Base-by-base conservation (phyloP, 2,113 vertebrate species). In the Malurus cyaneus region DNA sequence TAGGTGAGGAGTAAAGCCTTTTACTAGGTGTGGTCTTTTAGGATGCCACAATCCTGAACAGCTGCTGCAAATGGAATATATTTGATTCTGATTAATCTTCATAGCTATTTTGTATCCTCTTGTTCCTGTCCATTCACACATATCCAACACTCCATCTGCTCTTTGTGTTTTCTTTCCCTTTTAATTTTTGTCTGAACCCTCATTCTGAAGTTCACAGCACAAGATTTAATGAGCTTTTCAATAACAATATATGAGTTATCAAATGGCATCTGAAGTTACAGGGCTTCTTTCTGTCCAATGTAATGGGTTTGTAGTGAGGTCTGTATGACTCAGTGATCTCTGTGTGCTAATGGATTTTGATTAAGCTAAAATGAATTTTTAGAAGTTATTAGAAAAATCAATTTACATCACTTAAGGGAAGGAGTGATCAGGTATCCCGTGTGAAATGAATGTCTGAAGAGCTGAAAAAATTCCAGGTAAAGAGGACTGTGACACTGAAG, bases 41-140 rank as follows among this genome's bases (percentile, higher is more conserved):
- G 52, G 47, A 78, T 61, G 44, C 16, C 25, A n/a, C 17, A 21
- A 32, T 78, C 21, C 36, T 49, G 25, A 87, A 74, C 5, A 87
- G 50, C 41, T 77, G 21, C 44, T 88, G 52, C 21, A 65, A 60
- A 54, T 32, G 69, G 13, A 73, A 36, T 65, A 14, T 14, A 24
- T 56, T 89, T 94, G 19, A 53, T 72, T 90, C 49, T 69, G 57
- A 56, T 85, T 82, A 79, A 21, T 82, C 57, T 73, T 92, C 31
- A 23, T 9, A 34, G 39, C 42, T 70, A 17, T 53, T 80, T 84
- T 73, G 23, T 53, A 29, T 4, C 2, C 18, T 74, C 13, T 81
- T 73, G 26, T 39, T 62, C 56, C 50, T 80, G n/a, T 16, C 19
- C 14, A 15, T 91, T 81, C 69, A 44, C 14, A 61, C 20, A 25